Percentiles rank a stretch among this genome's conserved stretches.
Conservation (phyloP, 2,797 vertebrate species). For the Hozukius guyotensis region DNA sequence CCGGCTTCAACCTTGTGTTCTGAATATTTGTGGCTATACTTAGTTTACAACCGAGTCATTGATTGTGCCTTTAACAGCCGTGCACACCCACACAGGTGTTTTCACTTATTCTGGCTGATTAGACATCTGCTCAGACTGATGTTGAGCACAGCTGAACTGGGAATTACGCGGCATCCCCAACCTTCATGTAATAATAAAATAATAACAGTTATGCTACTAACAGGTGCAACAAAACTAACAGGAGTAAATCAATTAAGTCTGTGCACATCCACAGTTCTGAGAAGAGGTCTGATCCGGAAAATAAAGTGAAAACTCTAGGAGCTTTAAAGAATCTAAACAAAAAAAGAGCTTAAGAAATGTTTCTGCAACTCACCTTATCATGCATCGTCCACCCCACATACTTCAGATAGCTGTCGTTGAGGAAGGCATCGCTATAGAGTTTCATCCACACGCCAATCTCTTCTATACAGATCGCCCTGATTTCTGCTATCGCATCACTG, state of each 20-base stretch:
- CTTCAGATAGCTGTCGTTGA: conserved; percentile 98
- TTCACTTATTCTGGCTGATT: background rate
- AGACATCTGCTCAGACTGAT: background rate
- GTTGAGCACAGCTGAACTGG: background rate
- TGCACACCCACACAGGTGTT: background rate
- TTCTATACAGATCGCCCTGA: conserved; percentile 97
- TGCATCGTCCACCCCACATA: conserved; percentile 99
- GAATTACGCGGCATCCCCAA: background rate
- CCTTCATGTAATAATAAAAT: background rate
- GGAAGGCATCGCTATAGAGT: conserved; percentile 97
- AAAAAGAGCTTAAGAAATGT: background rate
- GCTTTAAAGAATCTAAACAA: background rate
- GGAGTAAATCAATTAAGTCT: background rate
- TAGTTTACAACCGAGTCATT: background rate
- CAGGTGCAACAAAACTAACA: background rate
- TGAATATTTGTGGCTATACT: background rate
- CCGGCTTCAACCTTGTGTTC: background rate
- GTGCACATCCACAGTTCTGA: background rate
- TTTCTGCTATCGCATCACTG: conserved; percentile 97
- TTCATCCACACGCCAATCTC: conserved; percentile 99
- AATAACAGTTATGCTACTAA: background rate
- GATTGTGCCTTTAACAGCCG: background rate
- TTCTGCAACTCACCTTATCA: conserved; percentile 82
- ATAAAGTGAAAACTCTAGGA: background rate
- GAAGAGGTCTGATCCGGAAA: background rate